Base-by-base conservation (phyloP, 2,113 vertebrate species). In the Lontra canadensis region DNA sequence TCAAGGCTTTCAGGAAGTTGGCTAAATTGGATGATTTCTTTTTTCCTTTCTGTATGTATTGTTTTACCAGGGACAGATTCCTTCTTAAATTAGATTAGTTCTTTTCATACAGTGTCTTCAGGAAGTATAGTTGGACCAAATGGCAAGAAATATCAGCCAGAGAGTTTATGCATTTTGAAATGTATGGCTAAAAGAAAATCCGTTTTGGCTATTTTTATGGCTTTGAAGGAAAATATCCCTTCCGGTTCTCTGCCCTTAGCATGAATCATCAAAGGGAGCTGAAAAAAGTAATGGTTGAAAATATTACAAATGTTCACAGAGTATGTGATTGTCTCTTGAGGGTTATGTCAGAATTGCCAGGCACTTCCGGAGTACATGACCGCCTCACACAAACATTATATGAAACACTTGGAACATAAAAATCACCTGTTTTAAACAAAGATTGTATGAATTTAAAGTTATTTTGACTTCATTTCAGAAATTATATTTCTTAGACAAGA, bases 61-160 rank as follows among this genome's bases (percentile, higher is more conserved):
- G 84, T 96, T 97, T 97, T 82, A 97, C 88, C 78, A 94, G 96
- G 86, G 81, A 98, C 92, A 97, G 95, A 97, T 96, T 98, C 92
- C 63, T 94, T 96, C 97, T 97, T 97, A 98, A 98, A 98, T 98
- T 96, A 97, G 95, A 97, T 57, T 93, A 94, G 71, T 90, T 95
- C 89, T 97, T 97, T 97, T 91, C 88, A 93, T 97, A 97, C 82
- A 91, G 88, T 95, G 69, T 93, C 97, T 98, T 96, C 93, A 96
- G 96, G 97, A 97, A 98, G 96, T 96, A 88, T 80, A 95, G 59
- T 95, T 98, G 84, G 94, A 95, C 92, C 89, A 97, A 97, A 95
- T 95, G 89, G 82, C 59, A 98, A 97, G 85, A 97, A 97, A 88
- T 96, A 96, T 78, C 93, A 81, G 79, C 95, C 95, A 97, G 85